Percentiles rank a stretch among this genome's conserved stretches.
phyloP scores from a whole-genome alignment of 2,888 invertebrate species.

The Tenthredo distinguenda region DNA sequence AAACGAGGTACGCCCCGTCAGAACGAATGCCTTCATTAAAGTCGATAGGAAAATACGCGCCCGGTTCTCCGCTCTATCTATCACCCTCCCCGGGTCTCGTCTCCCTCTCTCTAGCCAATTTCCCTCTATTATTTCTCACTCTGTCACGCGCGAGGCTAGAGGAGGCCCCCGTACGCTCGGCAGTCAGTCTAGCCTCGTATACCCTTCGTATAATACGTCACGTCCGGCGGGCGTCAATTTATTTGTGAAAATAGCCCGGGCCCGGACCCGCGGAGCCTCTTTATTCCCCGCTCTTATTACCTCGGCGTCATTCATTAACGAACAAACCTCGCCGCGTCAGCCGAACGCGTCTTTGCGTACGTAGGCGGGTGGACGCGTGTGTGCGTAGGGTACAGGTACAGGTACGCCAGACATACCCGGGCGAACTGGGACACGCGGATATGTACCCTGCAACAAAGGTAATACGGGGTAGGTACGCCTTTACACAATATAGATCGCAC shows the following conservation, averaged over 20 bases:
- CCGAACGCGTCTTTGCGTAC: not conserved
- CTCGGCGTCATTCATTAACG: slow-evolving; percentile 18
- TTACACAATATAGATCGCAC: not conserved
- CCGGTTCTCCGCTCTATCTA: slow-evolving; percentile 48
- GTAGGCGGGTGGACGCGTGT: too few species aligned
- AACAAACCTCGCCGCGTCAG: slow-evolving; percentile 8
- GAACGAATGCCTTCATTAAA: slow-evolving; percentile 55
- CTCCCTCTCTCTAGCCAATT: slow-evolving; percentile 44
- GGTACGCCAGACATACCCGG: not conserved
- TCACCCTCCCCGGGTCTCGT: slow-evolving; percentile 22
- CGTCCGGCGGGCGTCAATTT: slow-evolving; percentile 48
- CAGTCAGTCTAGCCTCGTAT: not conserved
- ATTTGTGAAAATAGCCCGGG: slow-evolving; percentile 43
- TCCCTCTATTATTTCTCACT: slow-evolving; percentile 49
- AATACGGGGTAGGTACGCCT: not conserved
- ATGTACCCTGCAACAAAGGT: not conserved
- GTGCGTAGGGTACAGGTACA: not conserved
- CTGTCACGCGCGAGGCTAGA: slow-evolving; percentile 28
- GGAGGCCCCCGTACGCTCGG: not conserved
- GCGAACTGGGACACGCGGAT: not conserved
- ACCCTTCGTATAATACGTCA: slow-evolving; percentile 34
- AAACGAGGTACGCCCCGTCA: slow-evolving; percentile 38
- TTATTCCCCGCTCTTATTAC: not conserved
- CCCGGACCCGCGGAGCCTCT: not conserved
- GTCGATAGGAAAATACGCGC: slow-evolving; percentile 54